Conservation (phyloP, 2,797 vertebrate species). For the Numenius phaeopus region DNA sequence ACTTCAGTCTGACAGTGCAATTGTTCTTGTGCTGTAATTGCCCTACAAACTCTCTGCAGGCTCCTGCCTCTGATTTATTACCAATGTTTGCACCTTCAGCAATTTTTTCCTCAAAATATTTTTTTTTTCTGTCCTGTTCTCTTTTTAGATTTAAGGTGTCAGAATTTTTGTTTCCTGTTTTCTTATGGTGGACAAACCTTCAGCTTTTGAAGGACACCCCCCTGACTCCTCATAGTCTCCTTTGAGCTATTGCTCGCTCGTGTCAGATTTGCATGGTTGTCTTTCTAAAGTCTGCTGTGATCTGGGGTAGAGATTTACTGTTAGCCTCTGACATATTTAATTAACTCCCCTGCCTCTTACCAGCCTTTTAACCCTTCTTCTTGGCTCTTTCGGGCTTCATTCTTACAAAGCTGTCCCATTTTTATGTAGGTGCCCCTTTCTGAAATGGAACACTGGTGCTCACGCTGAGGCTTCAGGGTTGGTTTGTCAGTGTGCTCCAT, state of each 20-base stretch:
- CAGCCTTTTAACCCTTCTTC: neutral
- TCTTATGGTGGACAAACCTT: neutral
- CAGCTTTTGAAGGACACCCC: neutral
- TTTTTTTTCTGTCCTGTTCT: neutral
- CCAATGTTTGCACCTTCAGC: neutral
- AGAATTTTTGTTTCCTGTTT: neutral
- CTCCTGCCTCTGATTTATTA: neutral
- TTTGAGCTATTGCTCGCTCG: neutral
- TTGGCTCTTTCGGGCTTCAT: neutral
- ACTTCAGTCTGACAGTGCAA: neutral
- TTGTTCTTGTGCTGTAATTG: neutral
- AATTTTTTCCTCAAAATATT: neutral
- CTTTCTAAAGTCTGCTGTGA: neutral
- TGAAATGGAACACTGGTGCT: neutral
- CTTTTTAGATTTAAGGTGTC: neutral
- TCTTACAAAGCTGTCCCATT: neutral
- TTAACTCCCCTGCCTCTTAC: neutral
- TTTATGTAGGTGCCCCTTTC: neutral
- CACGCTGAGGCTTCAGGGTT: neutral
- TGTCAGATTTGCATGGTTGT: fast-evolving
- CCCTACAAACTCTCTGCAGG: neutral
- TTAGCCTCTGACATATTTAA: neutral
- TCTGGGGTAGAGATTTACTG: neutral
- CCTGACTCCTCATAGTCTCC: neutral
- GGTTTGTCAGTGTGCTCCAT: fast-evolving